Evolutionary conservation across 2,797 vertebrate genomes (phyloP).

Genomic region (Anniella stebbinsi): DNA sequence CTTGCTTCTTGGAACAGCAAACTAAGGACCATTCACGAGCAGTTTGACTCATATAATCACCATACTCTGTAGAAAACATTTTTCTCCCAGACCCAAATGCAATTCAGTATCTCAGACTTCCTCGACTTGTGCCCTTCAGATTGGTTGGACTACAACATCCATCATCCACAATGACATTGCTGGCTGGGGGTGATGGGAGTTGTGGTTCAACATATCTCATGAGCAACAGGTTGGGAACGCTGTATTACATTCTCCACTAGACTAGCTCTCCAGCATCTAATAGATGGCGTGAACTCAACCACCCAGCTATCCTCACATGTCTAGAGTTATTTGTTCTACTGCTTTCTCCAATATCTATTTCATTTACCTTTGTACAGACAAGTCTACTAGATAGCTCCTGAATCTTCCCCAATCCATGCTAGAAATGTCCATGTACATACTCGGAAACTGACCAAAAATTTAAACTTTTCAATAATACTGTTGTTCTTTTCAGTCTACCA

Average conservation of each 20-base stretch:
- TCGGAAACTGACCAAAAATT: background rate
- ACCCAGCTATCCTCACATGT: background rate
- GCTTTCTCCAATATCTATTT: background rate
- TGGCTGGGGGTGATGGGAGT: no score
- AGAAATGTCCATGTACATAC: background rate
- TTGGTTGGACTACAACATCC: background rate
- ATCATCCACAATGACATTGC: background rate
- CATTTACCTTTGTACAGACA: background rate
- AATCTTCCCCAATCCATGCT: background rate
- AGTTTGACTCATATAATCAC: background rate
- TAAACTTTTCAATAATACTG: background rate
- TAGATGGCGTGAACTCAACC: background rate
- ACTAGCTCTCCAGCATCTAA: background rate
- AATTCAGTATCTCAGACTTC: background rate
- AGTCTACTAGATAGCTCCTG: background rate
- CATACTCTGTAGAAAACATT: background rate
- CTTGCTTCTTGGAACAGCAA: background rate
- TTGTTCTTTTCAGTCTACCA: accelerated
- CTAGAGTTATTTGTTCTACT: background rate
- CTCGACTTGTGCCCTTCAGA: no score
- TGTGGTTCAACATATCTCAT: no score
- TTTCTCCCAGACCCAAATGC: background rate
- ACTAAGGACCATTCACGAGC: background rate
- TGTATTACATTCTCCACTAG: background rate
- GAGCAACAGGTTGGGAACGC: no score